Evolutionary conservation across 2,113 vertebrate species (phyloP).

Genomic region (Blennius ocellaris): DNA sequence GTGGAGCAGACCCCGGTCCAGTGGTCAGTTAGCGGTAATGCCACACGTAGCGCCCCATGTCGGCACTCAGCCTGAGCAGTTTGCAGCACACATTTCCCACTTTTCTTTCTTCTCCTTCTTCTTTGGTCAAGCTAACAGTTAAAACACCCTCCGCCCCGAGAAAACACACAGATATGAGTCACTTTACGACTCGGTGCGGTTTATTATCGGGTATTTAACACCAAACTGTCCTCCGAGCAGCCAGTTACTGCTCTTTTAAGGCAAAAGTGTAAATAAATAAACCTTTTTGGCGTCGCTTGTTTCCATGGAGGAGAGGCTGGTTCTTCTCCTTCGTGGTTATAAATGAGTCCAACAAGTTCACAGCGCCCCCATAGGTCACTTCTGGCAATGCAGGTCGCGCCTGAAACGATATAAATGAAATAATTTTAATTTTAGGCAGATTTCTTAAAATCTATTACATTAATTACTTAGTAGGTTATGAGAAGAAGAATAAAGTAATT

Average conservation of each 20-base stretch:
- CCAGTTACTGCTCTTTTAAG: not conserved
- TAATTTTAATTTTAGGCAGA: no score
- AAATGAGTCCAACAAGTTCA: not conserved
- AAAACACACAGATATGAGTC: not conserved
- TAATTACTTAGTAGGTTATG: no score
- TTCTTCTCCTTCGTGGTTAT: not conserved
- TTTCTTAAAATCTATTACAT: no score
- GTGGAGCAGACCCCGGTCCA: not conserved
- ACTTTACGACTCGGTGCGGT: fast-evolving
- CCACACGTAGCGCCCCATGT: no score
- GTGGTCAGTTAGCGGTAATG: no score
- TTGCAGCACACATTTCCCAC: no score
- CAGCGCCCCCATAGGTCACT: slow-evolving; percentile 2
- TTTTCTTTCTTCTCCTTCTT: no score
- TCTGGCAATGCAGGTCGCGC: not conserved
- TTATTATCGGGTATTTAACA: not conserved
- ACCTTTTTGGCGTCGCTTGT: slow-evolving; percentile 25
- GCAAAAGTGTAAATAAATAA: no score
- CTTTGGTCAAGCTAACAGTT: not conserved
- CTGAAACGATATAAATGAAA: no score
- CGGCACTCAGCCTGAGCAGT: no score
- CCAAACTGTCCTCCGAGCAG: fast-evolving
- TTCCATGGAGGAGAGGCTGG: slow-evolving; percentile 15
- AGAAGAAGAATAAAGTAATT: no score
- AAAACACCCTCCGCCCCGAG: no score